Evolutionary conservation across 2,113 vertebrate species (phyloP).

Genomic region (Pygoscelis adeliae): DNA sequence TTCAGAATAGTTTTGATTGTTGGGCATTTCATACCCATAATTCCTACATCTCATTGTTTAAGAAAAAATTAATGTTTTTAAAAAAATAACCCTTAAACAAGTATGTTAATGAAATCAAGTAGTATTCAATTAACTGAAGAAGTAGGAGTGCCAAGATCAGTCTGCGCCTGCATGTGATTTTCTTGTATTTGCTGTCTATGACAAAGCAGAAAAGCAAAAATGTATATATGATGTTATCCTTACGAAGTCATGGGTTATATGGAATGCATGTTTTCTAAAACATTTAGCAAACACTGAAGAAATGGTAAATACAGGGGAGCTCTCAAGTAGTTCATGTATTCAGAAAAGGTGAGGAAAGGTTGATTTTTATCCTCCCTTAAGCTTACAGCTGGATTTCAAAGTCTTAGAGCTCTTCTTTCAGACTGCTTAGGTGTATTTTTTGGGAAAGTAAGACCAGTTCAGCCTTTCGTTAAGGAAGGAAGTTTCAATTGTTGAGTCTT

Average conservation of each 20-base stretch:
- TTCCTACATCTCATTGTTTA: neutral
- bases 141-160: neutral
- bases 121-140: neutral
- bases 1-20: neutral
- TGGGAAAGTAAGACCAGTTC: neutral
- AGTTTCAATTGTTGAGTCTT: neutral
- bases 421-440: neutral
- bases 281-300: neutral
- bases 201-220: neutral
- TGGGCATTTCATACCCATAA: neutral
- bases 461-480: neutral
- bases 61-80: neutral
- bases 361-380: neutral
- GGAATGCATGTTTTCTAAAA: neutral
- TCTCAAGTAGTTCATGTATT: neutral
- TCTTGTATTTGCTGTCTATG: fast-evolving
- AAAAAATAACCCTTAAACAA: neutral
- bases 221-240: neutral
- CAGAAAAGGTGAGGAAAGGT: neutral
- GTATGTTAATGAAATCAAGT: neutral
- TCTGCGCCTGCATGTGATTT: neutral
- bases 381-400: neutral
- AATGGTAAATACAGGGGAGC: neutral
- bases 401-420: neutral
- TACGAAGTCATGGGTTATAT: neutral